Percentiles rank a stretch among this genome's conserved stretches.
These are phyloP conservation scores for Drosophila glabriapex DNA, from an alignment of 2,888 invertebrate species.

Conservation along the genomic window DNA sequence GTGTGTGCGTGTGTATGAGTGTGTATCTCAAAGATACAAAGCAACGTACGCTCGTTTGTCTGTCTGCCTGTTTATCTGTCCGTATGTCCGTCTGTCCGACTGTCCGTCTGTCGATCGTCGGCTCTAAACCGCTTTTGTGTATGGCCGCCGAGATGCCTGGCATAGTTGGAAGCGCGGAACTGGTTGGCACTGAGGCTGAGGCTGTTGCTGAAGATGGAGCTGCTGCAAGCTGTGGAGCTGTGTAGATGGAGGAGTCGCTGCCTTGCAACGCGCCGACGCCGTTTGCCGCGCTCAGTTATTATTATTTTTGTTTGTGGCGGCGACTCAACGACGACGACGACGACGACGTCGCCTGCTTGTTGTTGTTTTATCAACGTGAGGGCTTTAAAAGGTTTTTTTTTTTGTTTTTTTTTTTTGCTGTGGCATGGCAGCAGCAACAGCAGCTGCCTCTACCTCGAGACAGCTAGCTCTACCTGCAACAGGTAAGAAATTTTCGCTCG, in stretches of 20 bases:
- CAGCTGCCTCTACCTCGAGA: constrained; percentile 32
- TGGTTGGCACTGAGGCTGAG: constrained; percentile 57
- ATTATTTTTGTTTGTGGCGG: constrained; percentile 75
- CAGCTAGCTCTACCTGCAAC: constrained; percentile 70
- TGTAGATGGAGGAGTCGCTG: constrained; percentile 45
- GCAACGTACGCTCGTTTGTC: constrained; percentile 47
- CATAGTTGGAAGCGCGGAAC: constrained; percentile 77
- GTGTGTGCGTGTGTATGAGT: constrained; percentile 21
- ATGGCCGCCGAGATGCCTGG: constrained; percentile 75
- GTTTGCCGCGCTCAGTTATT: constrained; percentile 67
- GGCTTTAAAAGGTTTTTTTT: constrained; percentile 80
- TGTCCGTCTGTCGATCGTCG: constrained; percentile 53
- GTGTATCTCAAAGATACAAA: constrained; percentile 64
- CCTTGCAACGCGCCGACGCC: constrained; percentile 66
- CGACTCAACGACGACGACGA: constrained; percentile 56
- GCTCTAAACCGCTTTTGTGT: constrained; percentile 77
- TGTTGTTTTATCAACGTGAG: constrained; percentile 69
- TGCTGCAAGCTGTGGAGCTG: constrained; percentile 42
- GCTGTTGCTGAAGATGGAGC: constrained; percentile 32
- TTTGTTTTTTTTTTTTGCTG: constrained; percentile 65
- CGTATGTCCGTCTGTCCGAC: constrained; percentile 8
- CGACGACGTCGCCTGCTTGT: constrained; percentile 16
- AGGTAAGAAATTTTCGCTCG: constrained; percentile 77
- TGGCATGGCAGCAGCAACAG: constrained; percentile 72
- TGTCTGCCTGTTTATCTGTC: constrained; percentile 44